Evolutionary conservation across 2,113 vertebrate genomes (phyloP), one percentile per base, ranked within the genome.

Genomic region (Laterallus jamaicensis): DNA sequence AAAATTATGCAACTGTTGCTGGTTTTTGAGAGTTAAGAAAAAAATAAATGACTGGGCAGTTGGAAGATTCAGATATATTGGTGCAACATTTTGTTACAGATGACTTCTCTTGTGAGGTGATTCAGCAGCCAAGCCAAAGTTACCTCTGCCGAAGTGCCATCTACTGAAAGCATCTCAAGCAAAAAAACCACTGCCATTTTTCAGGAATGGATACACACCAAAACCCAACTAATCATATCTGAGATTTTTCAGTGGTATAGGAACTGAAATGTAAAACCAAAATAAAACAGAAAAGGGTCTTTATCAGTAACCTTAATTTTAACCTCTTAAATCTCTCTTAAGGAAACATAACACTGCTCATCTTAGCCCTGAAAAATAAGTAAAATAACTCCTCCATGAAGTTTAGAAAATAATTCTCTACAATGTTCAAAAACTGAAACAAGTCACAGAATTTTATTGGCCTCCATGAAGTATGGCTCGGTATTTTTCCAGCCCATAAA

Each of bases 51-150:
- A 71, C 63, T 42, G 24, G 62, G 29, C 63, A 86, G 21, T 73
- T 94, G 69, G 76, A 67, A 89, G 67, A 71, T 40, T 70, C 56
- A 59, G 56, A 31, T 19, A 22, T 10, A 62, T 28, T 5, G 4
- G 32, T 68, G 79, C 40, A 25, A 67, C 17, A 49, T 74, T 80
- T 71, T 88, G 91, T 81, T 88, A 83, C 31, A 67, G 92, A 79
- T 39, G 49, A 32, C 12, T 91, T 95, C 24, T 91, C 88, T 86
- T 85, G n/a, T 73, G 70, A 94, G 68, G 39, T 28, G 67, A 84
- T 77, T 81, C 79, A 86, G 82, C 25, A 80, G 58, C 44, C 50
- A 88, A 81, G 62, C 29, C 70, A 91, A 82, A 52, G 54, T 10
- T 44, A 88, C 18, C 50, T 62, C 44, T 80, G 87, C 9, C 31